Evolutionary conservation across 1,140 invertebrate genomes (phyloP).

Genomic region (Oreohelix idahoensis): DNA sequence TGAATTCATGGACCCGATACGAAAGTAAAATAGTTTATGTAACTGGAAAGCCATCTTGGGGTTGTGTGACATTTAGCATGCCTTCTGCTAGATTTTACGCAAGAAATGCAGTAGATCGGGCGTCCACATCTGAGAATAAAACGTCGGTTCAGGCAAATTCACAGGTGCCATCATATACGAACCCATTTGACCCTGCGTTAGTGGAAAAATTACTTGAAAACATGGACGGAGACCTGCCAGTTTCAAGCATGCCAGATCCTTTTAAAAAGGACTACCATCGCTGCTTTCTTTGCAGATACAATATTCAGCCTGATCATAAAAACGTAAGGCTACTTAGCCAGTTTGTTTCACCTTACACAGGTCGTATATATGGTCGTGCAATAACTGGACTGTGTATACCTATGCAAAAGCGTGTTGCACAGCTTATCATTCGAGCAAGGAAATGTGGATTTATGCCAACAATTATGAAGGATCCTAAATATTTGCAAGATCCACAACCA

Average conservation of each 20-base stretch:
- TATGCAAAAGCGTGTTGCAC: constrained; percentile 58
- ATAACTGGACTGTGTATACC: constrained; percentile 81
- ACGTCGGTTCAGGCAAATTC: background rate
- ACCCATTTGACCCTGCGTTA: constrained; percentile 36
- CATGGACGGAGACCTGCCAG: constrained; percentile 39
- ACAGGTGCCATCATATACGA: background rate
- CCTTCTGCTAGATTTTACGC: background rate
- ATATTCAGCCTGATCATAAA: constrained; percentile 89
- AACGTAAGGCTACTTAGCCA: constrained; percentile 93
- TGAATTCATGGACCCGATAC: background rate
- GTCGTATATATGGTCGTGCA: constrained; percentile 89
- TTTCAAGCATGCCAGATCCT: constrained; percentile 77
- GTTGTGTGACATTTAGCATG: background rate
- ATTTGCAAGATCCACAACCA: constrained; percentile 52
- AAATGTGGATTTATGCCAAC: constrained; percentile 55
- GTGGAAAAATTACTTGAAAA: constrained; percentile 36
- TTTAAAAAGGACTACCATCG: constrained; percentile 81
- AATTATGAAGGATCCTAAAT: constrained; percentile 48
- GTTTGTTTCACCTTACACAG: constrained; percentile 94
- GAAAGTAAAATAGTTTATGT: background rate
- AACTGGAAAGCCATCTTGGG: background rate
- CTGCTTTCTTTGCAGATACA: constrained; percentile 91
- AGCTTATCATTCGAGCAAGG: constrained; percentile 59
- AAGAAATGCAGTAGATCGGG: background rate
- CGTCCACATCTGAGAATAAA: background rate